Base-by-base conservation (phyloP, 2,113 vertebrate genomes). In the Burhinus oedicnemus region DNA sequence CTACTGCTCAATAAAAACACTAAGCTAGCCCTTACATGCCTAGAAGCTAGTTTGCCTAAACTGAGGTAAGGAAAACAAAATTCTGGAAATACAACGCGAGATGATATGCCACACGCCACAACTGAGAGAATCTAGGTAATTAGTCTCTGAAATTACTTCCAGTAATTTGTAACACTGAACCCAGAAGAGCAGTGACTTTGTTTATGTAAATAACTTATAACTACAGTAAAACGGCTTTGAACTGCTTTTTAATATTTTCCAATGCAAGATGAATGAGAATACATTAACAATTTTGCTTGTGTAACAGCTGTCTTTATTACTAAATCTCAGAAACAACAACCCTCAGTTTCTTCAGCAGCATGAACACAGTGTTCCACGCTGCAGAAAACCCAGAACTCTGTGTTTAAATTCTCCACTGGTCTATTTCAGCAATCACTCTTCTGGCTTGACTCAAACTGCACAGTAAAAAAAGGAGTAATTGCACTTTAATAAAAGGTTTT, bases 401-500 rank as follows among this genome's bases (percentile, higher is more conserved):
- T 75, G 89, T 85, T 97, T 95, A 89, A 88, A 89, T 87, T 83
- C 80, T 90, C 68, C 55, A 75, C 74, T 71, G 55, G 42, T 80
- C 83, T 91, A 70, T 81, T 83, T 95, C 23, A 96, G 89, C 74
- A 60, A 66, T 81, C 71, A 30, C 54, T 93, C 17, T 74, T 90
- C 88, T 94, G 75, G 83, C 71, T 94, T 91, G 85, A 91, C 79
- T 88, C 58, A 96, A 93, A 83, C 42, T 90, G 77, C 88, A 91
- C 29, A 71, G 85, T 30, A 85, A 95, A 87, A 87, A 55, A n/a
- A 78, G 77, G 83, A 92, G 44, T 88, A 96, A 97, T 71, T 92
- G 90, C 52, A 90, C 57, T 96, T 97, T 90, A 97, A 96, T 89
- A 96, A 89, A 94, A 92, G 87, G 93, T 58, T 97, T 97, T 93